A percentile compares a stretch with the other conserved stretches of the same genome.
phyloP scores from a whole-genome alignment of 2,113 vertebrate species.

The Phrynocephalus versicolor region DNA sequence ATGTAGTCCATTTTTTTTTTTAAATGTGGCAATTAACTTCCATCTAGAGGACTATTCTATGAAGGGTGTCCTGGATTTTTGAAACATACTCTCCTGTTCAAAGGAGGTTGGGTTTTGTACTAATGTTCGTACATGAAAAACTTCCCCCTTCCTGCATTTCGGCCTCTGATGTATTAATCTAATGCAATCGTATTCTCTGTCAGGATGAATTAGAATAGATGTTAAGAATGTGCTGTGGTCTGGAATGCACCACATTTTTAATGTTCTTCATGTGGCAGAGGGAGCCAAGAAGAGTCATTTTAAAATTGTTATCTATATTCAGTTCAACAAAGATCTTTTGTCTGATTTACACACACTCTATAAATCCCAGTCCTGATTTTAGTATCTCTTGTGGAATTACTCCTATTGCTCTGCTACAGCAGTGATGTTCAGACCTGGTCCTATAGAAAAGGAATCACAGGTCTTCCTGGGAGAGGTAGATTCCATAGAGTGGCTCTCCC shows the following conservation, averaged over 20 bases:
- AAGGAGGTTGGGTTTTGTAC: background rate
- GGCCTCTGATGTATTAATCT: background rate
- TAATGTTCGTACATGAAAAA: background rate
- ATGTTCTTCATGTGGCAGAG: background rate
- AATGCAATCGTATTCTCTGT: background rate
- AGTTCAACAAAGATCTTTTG: background rate
- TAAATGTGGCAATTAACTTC: no score
- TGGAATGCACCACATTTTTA: background rate
- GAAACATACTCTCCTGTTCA: background rate
- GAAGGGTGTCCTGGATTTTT: background rate
- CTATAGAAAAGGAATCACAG: no score
- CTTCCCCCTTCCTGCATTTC: background rate
- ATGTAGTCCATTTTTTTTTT: background rate
- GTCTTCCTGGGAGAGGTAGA: no score
- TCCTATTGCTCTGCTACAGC: no score
- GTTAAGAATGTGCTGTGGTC: background rate
- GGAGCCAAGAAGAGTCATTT: background rate
- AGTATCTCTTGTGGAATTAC: no score
- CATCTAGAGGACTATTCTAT: background rate
- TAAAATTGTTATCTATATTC: background rate
- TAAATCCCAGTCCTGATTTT: background rate
- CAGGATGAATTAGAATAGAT: background rate
- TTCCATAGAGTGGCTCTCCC: no score
- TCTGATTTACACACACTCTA: background rate
- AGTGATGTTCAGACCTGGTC: no score